Evolutionary conservation across 1,140 invertebrate species (phyloP).

Genomic region (Lamellibrachia luymesi): DNA sequence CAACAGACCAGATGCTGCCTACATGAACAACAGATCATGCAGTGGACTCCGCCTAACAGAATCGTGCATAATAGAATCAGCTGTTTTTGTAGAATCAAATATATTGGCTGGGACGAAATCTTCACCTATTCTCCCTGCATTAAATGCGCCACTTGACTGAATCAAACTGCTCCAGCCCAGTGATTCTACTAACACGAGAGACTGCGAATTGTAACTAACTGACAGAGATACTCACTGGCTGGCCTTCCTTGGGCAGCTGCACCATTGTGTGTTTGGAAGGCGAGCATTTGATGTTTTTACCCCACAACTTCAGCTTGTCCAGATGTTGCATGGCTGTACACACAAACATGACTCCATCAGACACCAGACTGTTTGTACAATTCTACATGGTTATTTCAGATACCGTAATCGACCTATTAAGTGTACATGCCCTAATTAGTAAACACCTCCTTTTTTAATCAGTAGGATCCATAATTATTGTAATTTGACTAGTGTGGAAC

Average conservation of each 20-base stretch:
- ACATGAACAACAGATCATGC: background rate
- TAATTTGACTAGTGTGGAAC: too few relatives aligned
- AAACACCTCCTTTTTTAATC: too few relatives aligned
- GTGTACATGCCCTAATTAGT: too few relatives aligned
- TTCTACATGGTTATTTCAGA: too few relatives aligned
- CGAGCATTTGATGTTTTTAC: slow-evolving; percentile 94
- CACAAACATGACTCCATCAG: background rate
- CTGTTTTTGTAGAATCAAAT: too few relatives aligned
- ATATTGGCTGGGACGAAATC: too few relatives aligned
- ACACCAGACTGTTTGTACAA: too few relatives aligned
- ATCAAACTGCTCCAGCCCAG: too few relatives aligned
- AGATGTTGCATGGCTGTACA: slow-evolving; percentile 91
- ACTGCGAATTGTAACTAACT: background rate
- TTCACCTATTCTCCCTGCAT: too few relatives aligned
- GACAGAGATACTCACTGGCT: slow-evolving; percentile 62
- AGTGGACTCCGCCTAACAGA: background rate
- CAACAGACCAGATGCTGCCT: background rate
- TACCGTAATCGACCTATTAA: too few relatives aligned
- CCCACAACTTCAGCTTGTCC: slow-evolving; percentile 95
- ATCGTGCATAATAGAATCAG: background rate
- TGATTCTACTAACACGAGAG: background rate
- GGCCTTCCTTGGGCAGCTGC: slow-evolving; percentile 97
- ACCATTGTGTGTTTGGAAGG: slow-evolving; percentile 96
- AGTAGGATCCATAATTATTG: too few relatives aligned
- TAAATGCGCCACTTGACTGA: too few relatives aligned